A percentile compares a stretch with the other conserved stretches of the same genome.
Evolutionary conservation across 1,140 invertebrate species (phyloP).

Genomic region (Oncopodura yosiiana): DNA sequence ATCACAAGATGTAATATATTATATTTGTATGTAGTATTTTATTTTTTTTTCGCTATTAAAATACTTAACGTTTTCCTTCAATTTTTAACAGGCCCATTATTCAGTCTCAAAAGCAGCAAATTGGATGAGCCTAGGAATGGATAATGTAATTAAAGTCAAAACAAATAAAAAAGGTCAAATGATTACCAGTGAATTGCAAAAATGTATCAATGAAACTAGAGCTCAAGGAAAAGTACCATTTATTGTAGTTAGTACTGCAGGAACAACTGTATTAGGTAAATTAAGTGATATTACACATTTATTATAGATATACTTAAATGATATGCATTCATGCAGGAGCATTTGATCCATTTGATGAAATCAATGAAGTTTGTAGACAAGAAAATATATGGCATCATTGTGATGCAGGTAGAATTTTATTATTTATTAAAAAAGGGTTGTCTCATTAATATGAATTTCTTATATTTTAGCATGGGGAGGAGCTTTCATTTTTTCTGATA

Average conservation of each 20-base stretch:
- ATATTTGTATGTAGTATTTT: neutral
- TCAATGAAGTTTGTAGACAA: conserved; percentile 54
- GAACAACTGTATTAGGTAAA: conserved; percentile 67
- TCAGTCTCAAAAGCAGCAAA: conserved; percentile 69
- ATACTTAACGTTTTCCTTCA: neutral
- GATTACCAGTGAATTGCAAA: conserved; percentile 48
- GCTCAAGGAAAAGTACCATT: conserved; percentile 48
- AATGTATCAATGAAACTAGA: conserved; percentile 44
- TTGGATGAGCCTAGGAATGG: conserved; percentile 69
- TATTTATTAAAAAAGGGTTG: no score
- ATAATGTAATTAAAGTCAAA: conserved; percentile 58
- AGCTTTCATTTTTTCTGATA: conserved; percentile 44
- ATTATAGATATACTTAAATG: no score
- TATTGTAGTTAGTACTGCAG: conserved; percentile 62
- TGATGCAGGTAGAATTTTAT: no score
- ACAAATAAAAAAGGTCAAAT: conserved; percentile 58
- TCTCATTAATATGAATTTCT: no score
- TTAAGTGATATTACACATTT: no score
- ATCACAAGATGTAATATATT: conserved; percentile 58
- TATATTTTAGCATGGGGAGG: conserved; percentile 55
- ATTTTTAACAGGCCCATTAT: conserved; percentile 59
- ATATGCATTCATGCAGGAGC: no score
- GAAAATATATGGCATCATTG: conserved; percentile 51
- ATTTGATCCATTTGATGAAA: conserved; percentile 65
- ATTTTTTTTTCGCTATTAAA: neutral